Conservation (phyloP, 2,113 vertebrate species). For the Nothobranchius kuhntae region DNA sequence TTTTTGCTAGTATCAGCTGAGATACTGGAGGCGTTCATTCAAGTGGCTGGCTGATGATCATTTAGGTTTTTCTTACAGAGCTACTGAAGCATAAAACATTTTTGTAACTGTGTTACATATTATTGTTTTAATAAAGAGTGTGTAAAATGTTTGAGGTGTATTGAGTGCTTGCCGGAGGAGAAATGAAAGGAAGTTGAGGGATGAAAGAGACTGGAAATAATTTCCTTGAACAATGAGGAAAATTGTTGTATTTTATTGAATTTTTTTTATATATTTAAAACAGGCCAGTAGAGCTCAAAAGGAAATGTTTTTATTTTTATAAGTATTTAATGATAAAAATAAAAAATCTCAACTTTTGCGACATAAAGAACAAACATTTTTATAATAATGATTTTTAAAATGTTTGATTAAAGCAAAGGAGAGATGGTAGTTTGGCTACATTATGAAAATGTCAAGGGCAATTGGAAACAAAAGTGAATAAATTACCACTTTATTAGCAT, state of each 20-base stretch:
- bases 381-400: background rate
- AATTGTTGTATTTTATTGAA: constrained; percentile 4
- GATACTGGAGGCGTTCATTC: no score
- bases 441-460: background rate
- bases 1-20: no score
- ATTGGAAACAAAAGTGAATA: background rate
- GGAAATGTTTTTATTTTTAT: background rate
- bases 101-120: background rate
- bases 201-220: constrained; percentile 9
- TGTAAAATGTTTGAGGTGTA: background rate
- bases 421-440: background rate
- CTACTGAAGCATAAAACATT: background rate
- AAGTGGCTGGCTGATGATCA: background rate
- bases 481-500: background rate
- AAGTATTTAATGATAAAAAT: background rate
- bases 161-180: background rate
- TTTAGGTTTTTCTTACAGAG: background rate
- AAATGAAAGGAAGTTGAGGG: constrained; percentile 11
- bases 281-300: background rate
- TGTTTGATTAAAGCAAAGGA: background rate
- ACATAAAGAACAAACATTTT: background rate
- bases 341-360: background rate
- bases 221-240: background rate
- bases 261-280: background rate
- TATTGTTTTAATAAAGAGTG: constrained; percentile 3